Evolutionary conservation across 1,140 invertebrate genomes (phyloP).

Genomic region (Melitaea cinxia): DNA sequence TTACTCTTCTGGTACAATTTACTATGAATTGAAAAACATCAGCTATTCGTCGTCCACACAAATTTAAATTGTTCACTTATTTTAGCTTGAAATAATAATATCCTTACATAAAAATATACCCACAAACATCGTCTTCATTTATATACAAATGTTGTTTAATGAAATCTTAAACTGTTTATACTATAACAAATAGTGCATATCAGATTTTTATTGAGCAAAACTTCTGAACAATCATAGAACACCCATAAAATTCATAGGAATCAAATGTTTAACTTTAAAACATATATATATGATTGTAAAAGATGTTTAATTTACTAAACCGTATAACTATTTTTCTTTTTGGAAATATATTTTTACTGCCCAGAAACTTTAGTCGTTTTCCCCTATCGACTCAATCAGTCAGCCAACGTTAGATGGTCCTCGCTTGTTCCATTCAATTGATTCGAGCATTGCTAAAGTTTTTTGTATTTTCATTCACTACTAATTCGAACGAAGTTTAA

Average conservation of each 20-base stretch:
- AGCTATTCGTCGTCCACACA: too few relatives aligned
- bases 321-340: not conserved
- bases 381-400: not conserved
- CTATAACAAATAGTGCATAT: constrained; percentile 1
- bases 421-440: constrained; percentile 7
- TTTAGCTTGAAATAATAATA: too few relatives aligned
- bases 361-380: not conserved
- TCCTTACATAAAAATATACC: too few relatives aligned
- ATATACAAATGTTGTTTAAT: too few relatives aligned
- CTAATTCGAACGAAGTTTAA: constrained; percentile 18
- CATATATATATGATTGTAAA: not conserved
- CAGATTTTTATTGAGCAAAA: constrained; percentile 1
- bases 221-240: not conserved
- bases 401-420: not conserved
- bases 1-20: too few relatives aligned
- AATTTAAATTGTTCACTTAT: too few relatives aligned
- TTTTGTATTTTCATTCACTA: constrained; percentile 13
- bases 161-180: too few relatives aligned
- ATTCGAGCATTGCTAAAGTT: not conserved
- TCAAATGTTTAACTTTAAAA: not conserved
- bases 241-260: not conserved
- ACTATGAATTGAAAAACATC: too few relatives aligned
- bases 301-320: not conserved
- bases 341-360: not conserved
- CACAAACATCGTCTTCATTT: too few relatives aligned